These are phyloP conservation scores for Laupala kohalensis DNA, from an alignment of 1,140 invertebrate species.

Conservation along the genomic window DNA sequence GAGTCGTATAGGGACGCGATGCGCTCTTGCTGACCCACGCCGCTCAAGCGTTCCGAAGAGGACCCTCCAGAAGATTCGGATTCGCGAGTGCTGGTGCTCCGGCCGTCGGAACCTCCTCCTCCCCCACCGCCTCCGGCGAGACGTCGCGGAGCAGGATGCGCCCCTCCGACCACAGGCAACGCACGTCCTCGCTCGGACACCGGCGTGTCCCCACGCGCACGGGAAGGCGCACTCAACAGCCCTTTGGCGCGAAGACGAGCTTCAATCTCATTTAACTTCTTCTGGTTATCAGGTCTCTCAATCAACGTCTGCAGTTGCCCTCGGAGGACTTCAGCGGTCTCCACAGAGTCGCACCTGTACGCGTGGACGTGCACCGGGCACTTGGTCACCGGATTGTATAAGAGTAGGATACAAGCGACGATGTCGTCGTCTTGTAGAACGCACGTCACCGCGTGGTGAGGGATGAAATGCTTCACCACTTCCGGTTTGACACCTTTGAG, in stretches of 20 bases:
- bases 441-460: slow-evolving; percentile 82
- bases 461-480: slow-evolving; percentile 84
- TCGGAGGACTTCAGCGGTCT: slow-evolving; percentile 75
- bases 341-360: slow-evolving; percentile 86
- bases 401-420: slow-evolving; percentile 75
- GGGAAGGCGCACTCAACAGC: slow-evolving; percentile 17
- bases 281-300: slow-evolving; percentile 72
- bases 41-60: slow-evolving; percentile 12
- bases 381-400: slow-evolving; percentile 84
- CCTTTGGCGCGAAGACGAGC: slow-evolving; percentile 36
- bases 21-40: slow-evolving; percentile 28
- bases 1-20: slow-evolving; percentile 73
- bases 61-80: slow-evolving; percentile 49
- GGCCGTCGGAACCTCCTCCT: neutral
- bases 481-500: slow-evolving; percentile 39
- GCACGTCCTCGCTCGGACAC: neutral
- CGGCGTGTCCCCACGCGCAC: too few species aligned
- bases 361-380: slow-evolving; percentile 83
- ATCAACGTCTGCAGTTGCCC: slow-evolving; percentile 70
- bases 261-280: slow-evolving; percentile 70
- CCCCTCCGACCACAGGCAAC: neutral
- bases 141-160: neutral
- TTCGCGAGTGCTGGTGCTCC: slow-evolving; percentile 27
- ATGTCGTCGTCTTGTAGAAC: slow-evolving; percentile 77
- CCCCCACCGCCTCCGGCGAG: neutral